Conservation (phyloP, 2,888 invertebrate genomes). For the Leucophora obtusa region DNA sequence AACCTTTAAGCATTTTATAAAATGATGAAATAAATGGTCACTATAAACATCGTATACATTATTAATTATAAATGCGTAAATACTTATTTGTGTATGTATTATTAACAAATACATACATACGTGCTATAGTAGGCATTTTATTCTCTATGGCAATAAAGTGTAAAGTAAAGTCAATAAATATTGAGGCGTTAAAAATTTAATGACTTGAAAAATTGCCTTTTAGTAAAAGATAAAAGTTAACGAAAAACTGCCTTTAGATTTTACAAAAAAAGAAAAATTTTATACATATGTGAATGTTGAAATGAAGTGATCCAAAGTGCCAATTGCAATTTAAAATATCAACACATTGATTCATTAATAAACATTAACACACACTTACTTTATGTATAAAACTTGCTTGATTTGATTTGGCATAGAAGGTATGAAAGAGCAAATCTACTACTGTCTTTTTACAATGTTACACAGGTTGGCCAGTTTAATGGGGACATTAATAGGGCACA, state of each 20-base stretch:
- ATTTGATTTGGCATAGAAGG: too few species aligned
- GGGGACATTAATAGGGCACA: too few species aligned
- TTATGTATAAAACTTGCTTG: too few species aligned
- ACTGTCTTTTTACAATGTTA: too few species aligned
- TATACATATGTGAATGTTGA: not conserved
- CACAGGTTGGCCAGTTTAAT: too few species aligned
- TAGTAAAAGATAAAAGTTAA: conserved; percentile 44
- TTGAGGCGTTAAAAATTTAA: conserved; percentile 71
- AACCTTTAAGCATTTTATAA: too few species aligned
- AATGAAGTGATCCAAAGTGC: conserved; percentile 23
- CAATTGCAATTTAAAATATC: conserved; percentile 68
- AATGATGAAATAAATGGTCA: not conserved
- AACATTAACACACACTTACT: conserved; percentile 21
- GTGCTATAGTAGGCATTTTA: not conserved
- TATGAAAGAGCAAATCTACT: too few species aligned
- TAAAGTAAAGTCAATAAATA: conserved; percentile 38
- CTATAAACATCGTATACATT: not conserved
- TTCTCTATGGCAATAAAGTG: not conserved
- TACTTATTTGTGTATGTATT: not conserved
- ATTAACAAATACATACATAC: not conserved
- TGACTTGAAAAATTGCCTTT: conserved; percentile 70
- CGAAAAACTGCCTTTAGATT: conserved; percentile 43
- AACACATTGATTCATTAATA: conserved; percentile 66
- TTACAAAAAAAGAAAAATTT: not conserved
- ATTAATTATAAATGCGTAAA: not conserved